These are phyloP conservation scores for Drosophila nasuta DNA, from an alignment of 1,140 invertebrate species.

Conservation along the genomic window DNA sequence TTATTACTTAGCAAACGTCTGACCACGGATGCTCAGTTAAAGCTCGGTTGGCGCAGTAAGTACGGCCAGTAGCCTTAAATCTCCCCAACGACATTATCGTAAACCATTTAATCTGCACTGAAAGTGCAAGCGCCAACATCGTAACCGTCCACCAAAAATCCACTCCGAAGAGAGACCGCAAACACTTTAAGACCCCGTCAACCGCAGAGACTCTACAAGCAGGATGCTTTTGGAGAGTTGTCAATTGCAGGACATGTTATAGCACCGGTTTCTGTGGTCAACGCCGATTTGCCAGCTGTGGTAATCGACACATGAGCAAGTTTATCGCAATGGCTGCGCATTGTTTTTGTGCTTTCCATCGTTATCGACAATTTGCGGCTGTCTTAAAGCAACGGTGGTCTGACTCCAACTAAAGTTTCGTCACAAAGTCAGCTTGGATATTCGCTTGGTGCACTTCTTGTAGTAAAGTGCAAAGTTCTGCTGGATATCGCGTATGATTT, in stretches of 20 bases:
- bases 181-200: constrained; percentile 60
- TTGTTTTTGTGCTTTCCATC: constrained; percentile 33
- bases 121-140: constrained; percentile 22
- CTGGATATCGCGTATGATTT: constrained; percentile 59
- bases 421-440: constrained; percentile 1
- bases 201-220: constrained; percentile 27
- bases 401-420: neutral
- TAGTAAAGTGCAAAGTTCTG: constrained; percentile 42
- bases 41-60: constrained; percentile 33
- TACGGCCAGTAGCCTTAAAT: constrained; percentile 51
- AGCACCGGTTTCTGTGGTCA: constrained; percentile 40
- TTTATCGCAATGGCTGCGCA: constrained; percentile 44
- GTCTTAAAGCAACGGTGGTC: constrained; percentile 27
- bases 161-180: constrained; percentile 4
- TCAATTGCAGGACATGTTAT: constrained; percentile 46
- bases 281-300: constrained; percentile 40
- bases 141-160: neutral
- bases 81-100: constrained; percentile 51
- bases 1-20: constrained; percentile 28
- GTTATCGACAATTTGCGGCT: constrained; percentile 52
- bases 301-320: constrained; percentile 65
- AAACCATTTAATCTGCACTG: constrained; percentile 51
- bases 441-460: constrained; percentile 8
- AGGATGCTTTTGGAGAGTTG: constrained; percentile 26
- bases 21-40: constrained; percentile 31